Percentiles rank a stretch among this genome's conserved stretches.
phyloP scores from a whole-genome alignment of 1,140 invertebrate species.

The Meteorus sp. region DNA sequence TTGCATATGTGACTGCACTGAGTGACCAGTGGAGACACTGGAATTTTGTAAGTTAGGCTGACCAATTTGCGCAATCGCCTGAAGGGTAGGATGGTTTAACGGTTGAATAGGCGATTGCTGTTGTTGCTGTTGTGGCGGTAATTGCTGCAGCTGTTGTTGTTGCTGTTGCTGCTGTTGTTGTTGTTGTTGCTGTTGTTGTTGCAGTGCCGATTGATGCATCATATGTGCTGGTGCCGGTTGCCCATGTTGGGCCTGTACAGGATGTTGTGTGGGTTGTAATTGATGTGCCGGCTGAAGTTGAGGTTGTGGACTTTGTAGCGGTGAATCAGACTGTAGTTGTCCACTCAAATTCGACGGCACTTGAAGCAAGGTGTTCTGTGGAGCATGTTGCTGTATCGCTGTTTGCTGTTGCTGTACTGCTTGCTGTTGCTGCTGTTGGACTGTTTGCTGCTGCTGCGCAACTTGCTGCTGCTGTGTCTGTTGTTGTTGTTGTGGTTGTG shows the following conservation, averaged over 20 bases:
- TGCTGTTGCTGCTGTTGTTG: constrained; percentile 27
- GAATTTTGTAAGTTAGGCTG: constrained; percentile 39
- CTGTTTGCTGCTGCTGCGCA: constrained; percentile 47
- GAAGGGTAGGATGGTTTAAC: constrained; percentile 40
- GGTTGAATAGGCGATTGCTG: constrained; percentile 30
- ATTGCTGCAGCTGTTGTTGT: constrained; percentile 21
- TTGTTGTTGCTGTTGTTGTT: constrained; percentile 17
- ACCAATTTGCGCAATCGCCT: constrained; percentile 43
- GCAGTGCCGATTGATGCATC: constrained; percentile 37
- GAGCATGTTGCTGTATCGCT: constrained; percentile 34
- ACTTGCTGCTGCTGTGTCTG: no score
- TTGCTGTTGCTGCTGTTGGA: constrained; percentile 56
- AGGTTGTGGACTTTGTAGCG: constrained; percentile 61
- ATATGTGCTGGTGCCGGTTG: constrained; percentile 44
- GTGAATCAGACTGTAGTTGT: constrained; percentile 43
- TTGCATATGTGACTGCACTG: constrained; percentile 45
- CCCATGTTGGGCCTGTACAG: constrained; percentile 23
- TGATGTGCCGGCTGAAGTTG: constrained; percentile 40
- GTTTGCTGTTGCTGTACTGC: constrained; percentile 34
- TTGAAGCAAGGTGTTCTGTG: constrained; percentile 47
- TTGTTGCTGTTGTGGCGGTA: constrained; percentile 27
- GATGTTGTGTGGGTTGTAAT: constrained; percentile 29
- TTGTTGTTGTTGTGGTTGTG: constrained; percentile 50
- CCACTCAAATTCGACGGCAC: constrained; percentile 31
- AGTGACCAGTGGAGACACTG: constrained; percentile 38